These are phyloP conservation scores for Drosophila truncata DNA, from an alignment of 1,140 invertebrate genomes.

Conservation along the genomic window DNA sequence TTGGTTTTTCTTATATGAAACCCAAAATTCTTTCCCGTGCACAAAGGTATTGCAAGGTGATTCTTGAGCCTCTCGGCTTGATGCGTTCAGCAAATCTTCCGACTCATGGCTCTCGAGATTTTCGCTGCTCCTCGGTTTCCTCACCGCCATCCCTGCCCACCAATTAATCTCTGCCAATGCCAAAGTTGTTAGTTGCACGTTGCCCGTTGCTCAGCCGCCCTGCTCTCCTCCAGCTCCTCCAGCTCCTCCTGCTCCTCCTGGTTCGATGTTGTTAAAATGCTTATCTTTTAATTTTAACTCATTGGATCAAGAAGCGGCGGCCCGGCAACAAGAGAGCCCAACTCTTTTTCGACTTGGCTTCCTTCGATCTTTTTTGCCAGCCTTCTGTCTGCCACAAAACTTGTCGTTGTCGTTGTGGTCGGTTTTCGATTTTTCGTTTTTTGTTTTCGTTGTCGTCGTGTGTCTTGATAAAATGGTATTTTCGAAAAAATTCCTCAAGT, in stretches of 20 bases:
- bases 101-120: slow-evolving; percentile 76
- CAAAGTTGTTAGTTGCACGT: slow-evolving; percentile 84
- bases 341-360: slow-evolving; percentile 37
- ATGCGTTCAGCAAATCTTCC: slow-evolving; percentile 78
- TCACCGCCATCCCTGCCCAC: slow-evolving; percentile 80
- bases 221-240: too few species aligned
- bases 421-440: slow-evolving; percentile 8
- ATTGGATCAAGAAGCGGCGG: slow-evolving; percentile 77
- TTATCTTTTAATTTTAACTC: slow-evolving; percentile 85
- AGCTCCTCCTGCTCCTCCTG: too few species aligned
- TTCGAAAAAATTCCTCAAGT: slow-evolving; percentile 77
- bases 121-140: slow-evolving; percentile 52
- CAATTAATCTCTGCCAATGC: slow-evolving; percentile 85
- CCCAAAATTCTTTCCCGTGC: slow-evolving; percentile 18
- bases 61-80: slow-evolving; percentile 62
- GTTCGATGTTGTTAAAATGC: slow-evolving; percentile 79
- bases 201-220: slow-evolving; percentile 40
- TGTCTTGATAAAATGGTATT: slow-evolving; percentile 84
- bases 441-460: slow-evolving; percentile 61
- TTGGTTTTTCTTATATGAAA: too few species aligned
- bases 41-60: slow-evolving; percentile 69
- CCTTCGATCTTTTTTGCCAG: slow-evolving; percentile 41
- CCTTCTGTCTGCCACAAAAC: slow-evolving; percentile 66
- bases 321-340: slow-evolving; percentile 67
- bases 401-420: slow-evolving; percentile 55